Conservation (phyloP, 2,888 invertebrate genomes). For the Pocota personata region DNA sequence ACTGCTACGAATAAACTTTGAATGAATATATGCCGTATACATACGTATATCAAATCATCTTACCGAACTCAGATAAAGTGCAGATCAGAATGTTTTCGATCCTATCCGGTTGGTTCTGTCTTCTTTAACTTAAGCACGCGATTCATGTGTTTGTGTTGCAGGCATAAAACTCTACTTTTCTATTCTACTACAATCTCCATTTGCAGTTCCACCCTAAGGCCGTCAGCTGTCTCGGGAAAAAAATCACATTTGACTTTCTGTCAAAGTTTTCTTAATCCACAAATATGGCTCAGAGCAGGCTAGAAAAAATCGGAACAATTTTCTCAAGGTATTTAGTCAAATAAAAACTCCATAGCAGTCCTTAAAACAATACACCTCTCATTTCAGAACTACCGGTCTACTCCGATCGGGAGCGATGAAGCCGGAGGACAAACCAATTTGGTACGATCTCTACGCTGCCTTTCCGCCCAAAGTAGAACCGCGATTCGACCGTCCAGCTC, state of each 20-base stretch:
- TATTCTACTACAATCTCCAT: not conserved
- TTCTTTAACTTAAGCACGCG: too few relatives aligned
- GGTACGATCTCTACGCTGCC: constrained; percentile 95
- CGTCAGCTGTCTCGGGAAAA: not conserved
- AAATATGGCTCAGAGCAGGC: constrained; percentile 87
- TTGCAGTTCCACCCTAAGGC: not conserved
- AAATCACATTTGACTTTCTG: constrained; percentile 2
- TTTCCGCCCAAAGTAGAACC: constrained; percentile 96
- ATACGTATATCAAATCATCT: too few relatives aligned
- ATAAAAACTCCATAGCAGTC: constrained; percentile 28
- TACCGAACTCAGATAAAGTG: too few relatives aligned
- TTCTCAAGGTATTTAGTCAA: constrained; percentile 85
- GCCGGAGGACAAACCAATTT: constrained; percentile 92
- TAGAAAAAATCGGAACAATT: constrained; percentile 90
- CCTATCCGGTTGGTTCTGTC: too few relatives aligned
- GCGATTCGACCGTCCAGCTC: constrained; percentile 87
- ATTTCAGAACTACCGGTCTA: constrained; percentile 88
- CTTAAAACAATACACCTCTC: not conserved
- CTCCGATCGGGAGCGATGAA: constrained; percentile 91
- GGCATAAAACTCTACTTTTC: too few relatives aligned
- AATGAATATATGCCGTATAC: too few relatives aligned
- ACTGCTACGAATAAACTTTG: too few relatives aligned
- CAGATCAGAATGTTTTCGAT: too few relatives aligned
- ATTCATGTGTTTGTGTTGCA: too few relatives aligned
- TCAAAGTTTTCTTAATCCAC: constrained; percentile 48